Base-by-base conservation (phyloP, 2,888 invertebrate genomes). In the Drosophila anceps region DNA sequence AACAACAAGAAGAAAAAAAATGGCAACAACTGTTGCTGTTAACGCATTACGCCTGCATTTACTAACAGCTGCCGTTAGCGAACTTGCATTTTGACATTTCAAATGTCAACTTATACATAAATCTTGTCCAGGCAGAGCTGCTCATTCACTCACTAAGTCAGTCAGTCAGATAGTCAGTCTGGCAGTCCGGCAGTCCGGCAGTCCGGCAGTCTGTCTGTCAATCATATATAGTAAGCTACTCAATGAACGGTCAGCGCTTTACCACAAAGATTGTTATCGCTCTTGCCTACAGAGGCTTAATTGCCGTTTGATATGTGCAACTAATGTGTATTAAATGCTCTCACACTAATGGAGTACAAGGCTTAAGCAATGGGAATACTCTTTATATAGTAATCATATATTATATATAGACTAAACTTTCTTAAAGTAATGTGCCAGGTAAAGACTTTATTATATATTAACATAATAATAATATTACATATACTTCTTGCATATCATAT, bases 51-150 rank as follows among this genome's bases (percentile, higher is more conserved):
- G 73, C 57, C 54, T 65, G 55, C 57, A 60, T 54, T 41, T 55
- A 63, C 57, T 61, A 44, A 66, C 55, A 35, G 68, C 57, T 57
- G 76, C 66, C 64, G 71, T 70, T 61, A 64, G 59, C 73, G 73
- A 84, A 70, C 73, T 66, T 71, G 69, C 70, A 69, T 79, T 85
- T 81, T 79, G 86, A 82, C 86, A 86, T 84, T 90, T 90, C 69
- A 78, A 90, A 88, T 90, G 91, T 84, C 88, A 84, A 88, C 83
- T 75, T 76, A 77, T 55, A 71, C 70, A 81, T 73, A 74, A 76
- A 81, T 81, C 79, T 73, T 70, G 64, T 50, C 64, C 67, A 62
- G 60, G 66, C 73, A 61, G 67, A 67, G 69, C 69, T 65, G 65
- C 63, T 53, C 76, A 60, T 62, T 78, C 76, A 55, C 27, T 69